Percentiles rank a stretch among this genome's conserved stretches.
Evolutionary conservation across 2,888 invertebrate genomes (phyloP).

Genomic region (Papilio demoleus): DNA sequence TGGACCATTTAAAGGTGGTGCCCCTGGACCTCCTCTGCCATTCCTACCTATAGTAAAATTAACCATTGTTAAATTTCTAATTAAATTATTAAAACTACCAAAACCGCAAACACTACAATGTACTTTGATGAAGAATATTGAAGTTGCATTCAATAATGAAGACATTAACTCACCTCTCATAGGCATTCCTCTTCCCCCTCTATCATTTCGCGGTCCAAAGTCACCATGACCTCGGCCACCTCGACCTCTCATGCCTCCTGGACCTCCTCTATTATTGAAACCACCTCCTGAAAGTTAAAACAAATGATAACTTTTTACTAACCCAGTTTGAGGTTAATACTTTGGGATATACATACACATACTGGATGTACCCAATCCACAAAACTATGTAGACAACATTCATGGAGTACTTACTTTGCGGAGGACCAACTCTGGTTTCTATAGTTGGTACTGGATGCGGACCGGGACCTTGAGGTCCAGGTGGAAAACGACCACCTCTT

Average conservation of each 20-base stretch:
- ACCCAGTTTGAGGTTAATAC: not conserved
- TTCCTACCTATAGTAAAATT: conserved; percentile 52
- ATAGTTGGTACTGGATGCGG: conserved; percentile 80
- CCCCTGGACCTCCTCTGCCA: conserved; percentile 63
- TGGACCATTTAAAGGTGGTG: conserved; percentile 50
- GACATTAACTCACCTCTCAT: no score
- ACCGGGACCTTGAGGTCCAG: conserved; percentile 77
- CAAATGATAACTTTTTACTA: not conserved
- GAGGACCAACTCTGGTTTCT: conserved; percentile 70
- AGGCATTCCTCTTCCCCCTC: conserved; percentile 74
- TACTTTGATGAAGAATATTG: no score
- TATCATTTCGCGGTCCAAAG: conserved; percentile 69
- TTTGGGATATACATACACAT: no score
- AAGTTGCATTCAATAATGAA: no score
- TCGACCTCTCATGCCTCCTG: conserved; percentile 71
- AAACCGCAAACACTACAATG: no score
- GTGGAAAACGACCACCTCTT: conserved; percentile 73
- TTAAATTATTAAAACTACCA: no score
- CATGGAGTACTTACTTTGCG: conserved; percentile 60
- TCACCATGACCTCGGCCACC: conserved; percentile 76
- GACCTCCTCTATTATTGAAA: conserved; percentile 72
- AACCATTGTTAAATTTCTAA: not conserved
- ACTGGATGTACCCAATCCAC: not conserved
- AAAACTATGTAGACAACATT: not conserved
- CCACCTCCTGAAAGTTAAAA: conserved; percentile 62